A percentile compares a stretch with the other conserved stretches of the same genome.
These are phyloP conservation scores for Cantharis rustica DNA, from an alignment of 2,888 invertebrate species.

Conservation along the genomic window DNA sequence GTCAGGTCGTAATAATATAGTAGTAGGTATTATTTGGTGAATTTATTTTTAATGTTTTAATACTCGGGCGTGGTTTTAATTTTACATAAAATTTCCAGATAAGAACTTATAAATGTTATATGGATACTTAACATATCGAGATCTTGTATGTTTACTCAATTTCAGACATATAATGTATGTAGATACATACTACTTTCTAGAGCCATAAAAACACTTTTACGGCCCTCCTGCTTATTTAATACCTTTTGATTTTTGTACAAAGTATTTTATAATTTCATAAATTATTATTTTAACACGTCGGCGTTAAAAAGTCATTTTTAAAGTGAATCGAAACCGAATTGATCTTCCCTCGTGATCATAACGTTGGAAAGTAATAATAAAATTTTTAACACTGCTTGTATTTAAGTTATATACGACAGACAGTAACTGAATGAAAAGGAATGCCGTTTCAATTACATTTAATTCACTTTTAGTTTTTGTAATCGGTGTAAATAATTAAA, in stretches of 20 bases:
- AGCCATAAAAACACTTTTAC: background rate
- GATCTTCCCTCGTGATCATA: background rate
- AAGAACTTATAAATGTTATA: background rate
- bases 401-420: background rate
- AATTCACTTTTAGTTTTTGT: background rate
- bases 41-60: background rate
- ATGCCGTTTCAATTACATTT: background rate
- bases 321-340: background rate
- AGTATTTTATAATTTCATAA: background rate
- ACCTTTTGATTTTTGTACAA: background rate
- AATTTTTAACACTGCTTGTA: background rate
- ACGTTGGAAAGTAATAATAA: background rate
- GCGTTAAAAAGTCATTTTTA: background rate
- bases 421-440: background rate
- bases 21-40: background rate
- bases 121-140: background rate
- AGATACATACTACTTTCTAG: background rate
- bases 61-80: background rate
- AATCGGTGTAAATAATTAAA: background rate
- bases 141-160: background rate
- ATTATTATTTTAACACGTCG: background rate
- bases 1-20: background rate
- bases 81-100: background rate
- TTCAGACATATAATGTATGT: background rate
- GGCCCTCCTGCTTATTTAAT: background rate